Conservation (phyloP, 2,888 invertebrate genomes). For the Hoplodrina blanda region DNA sequence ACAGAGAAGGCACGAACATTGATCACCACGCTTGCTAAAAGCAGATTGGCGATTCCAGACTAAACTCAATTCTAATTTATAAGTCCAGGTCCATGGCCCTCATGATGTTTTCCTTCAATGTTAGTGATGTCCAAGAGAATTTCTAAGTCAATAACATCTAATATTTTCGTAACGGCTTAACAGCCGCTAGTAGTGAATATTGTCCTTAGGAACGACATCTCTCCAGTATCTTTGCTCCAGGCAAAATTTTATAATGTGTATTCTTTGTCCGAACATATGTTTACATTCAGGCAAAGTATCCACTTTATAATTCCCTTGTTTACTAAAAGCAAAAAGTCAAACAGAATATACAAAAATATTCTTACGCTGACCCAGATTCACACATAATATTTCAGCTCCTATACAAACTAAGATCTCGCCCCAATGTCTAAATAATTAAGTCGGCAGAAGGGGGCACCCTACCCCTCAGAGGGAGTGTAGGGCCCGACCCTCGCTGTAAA, state of each 20-base stretch:
- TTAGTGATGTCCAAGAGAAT: too few species aligned
- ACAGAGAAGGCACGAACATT: too few species aligned
- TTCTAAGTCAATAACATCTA: background rate
- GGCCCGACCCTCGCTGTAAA: conserved; percentile 73
- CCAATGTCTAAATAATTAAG: conserved; percentile 59
- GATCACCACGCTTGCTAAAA: too few species aligned
- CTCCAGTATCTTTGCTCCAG: background rate
- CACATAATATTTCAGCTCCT: conserved; percentile 38
- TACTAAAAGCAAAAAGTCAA: conserved; percentile 11
- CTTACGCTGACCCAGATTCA: conserved; percentile 47
- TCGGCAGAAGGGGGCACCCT: conserved; percentile 21
- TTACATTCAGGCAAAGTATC: background rate
- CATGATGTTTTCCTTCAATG: too few species aligned
- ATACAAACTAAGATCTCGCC: conserved; percentile 39
- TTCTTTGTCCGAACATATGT: background rate
- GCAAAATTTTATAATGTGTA: background rate
- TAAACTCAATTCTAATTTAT: too few species aligned
- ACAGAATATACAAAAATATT: conserved; percentile 20
- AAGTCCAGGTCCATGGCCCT: too few species aligned
- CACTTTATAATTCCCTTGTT: background rate
- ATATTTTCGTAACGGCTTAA: background rate
- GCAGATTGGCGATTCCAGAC: too few species aligned
- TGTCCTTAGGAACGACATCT: background rate
- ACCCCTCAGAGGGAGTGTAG: conserved; percentile 18
- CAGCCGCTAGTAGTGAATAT: background rate